These are phyloP conservation scores for Mellilla xanthometata DNA, from an alignment of 2,888 invertebrate genomes.

Conservation along the genomic window DNA sequence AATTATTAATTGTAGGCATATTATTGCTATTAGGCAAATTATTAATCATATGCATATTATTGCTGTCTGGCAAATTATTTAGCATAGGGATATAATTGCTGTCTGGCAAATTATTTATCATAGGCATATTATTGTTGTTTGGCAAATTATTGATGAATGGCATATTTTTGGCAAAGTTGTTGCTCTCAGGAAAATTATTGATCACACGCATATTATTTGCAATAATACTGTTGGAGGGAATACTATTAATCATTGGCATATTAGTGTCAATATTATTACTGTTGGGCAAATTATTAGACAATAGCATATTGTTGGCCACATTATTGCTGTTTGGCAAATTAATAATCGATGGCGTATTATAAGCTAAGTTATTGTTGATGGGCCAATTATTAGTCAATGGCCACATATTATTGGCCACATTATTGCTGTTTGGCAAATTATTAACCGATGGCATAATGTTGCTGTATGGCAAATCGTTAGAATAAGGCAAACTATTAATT, in stretches of 20 bases:
- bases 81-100: too few relatives aligned
- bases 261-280: background rate
- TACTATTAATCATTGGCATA: background rate
- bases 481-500: background rate
- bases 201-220: background rate
- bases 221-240: background rate
- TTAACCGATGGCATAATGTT: background rate
- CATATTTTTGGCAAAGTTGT: background rate
- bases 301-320: background rate
- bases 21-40: background rate
- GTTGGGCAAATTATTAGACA: background rate
- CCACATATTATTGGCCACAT: background rate
- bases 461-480: background rate
- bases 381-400: background rate
- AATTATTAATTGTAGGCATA: background rate
- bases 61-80: background rate
- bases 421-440: background rate
- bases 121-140: background rate
- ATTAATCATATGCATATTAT: background rate
- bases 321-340: background rate
- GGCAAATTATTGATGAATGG: background rate
- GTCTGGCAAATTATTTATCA: constrained; percentile 3
- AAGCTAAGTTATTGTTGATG: background rate
- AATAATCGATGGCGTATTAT: background rate
- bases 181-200: background rate